Evolutionary conservation across 1,140 invertebrate genomes (phyloP), one percentile per base, ranked within the genome.

Genomic region (Notospermus geniculatus): DNA sequence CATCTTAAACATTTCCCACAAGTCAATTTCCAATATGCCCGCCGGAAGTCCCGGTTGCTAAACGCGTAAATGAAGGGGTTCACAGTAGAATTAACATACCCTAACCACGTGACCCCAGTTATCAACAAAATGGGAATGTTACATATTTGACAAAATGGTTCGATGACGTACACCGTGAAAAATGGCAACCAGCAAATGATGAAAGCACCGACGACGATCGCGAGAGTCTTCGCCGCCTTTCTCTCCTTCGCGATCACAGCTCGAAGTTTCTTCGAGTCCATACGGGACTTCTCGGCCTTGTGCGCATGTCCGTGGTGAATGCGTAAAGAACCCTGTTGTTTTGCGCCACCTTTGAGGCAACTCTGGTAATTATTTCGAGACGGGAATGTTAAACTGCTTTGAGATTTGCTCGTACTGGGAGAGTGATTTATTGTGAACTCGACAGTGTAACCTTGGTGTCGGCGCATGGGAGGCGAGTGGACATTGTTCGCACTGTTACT

Each of bases 101-200:
- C 96, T 74, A 98, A 92, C 95, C 96, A 98, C 1, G 71, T 60
- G 2, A 72, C 62, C n/a, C 70, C 36, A n/a, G 50, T 62, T 2
- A 67, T 58, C 9, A 75, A 7, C 2, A 64, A 30, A 1, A 56
- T 58, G 30, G 62, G 59, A 22, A 67, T 43, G 4, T 57, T 15
- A 59, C 73, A 71, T 9, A 30, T 36, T 9, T 57, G 91, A 91
- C 59, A 76, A 28, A 78, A 64, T 23, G 74, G 68, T 54, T 64
- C 63, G 1, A 75, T 54, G 9, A 78, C 28, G 5, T 68, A 63
- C 28, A 96, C 84, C 1, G 95, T 88, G 86, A 98, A 98, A 80
- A 98, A 98, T 0, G 96, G 97, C 68, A 98, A 83, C 96, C 97
- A 99, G 72, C 94, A 97, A 32, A 93, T 88, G 71, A 98, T 97